A percentile compares a stretch with the other conserved stretches of the same genome.
Conservation (phyloP, 2,797 vertebrate species). For the Carapus acus region DNA sequence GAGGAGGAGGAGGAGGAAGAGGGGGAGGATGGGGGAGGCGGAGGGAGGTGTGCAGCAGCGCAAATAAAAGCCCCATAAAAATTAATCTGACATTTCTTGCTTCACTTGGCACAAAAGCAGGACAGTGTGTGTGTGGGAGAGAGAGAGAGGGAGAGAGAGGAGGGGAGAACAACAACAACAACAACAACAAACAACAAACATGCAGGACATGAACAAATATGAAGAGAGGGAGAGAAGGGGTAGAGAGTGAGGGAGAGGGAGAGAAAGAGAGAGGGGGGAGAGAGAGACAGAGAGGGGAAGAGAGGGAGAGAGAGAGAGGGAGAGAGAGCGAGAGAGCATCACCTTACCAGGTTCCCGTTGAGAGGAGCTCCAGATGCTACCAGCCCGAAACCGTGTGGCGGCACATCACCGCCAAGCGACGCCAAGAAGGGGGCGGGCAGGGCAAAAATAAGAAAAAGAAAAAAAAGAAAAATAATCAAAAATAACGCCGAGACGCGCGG, state of each 20-base stretch:
- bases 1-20: conserved; percentile 60
- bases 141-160: conserved; percentile 9
- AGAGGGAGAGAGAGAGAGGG: conserved; percentile 38
- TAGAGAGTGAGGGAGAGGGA: background rate
- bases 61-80: conserved; percentile 75
- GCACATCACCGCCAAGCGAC: conserved; percentile 77
- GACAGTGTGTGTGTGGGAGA: conserved; percentile 24
- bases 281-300: background rate
- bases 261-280: background rate
- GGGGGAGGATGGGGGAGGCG: no score
- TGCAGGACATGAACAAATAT: conserved; percentile 50
- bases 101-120: conserved; percentile 67
- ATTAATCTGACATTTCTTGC: conserved; percentile 74
- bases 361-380: conserved; percentile 82
- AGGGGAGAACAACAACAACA: conserved; percentile 49
- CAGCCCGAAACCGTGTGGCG: conserved; percentile 82
- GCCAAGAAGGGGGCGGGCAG: no score
- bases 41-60: conserved; percentile 53
- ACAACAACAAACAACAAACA: conserved; percentile 47
- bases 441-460: no score
- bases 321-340: conserved; percentile 52
- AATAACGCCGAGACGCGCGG: no score
- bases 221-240: conserved; percentile 4
- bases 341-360: conserved; percentile 88
- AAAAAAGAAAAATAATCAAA: no score